Percentiles rank a stretch among this genome's conserved stretches.
phyloP scores from a whole-genome alignment of 2,797 vertebrate species.

The Acestrorhynchus altus region DNA sequence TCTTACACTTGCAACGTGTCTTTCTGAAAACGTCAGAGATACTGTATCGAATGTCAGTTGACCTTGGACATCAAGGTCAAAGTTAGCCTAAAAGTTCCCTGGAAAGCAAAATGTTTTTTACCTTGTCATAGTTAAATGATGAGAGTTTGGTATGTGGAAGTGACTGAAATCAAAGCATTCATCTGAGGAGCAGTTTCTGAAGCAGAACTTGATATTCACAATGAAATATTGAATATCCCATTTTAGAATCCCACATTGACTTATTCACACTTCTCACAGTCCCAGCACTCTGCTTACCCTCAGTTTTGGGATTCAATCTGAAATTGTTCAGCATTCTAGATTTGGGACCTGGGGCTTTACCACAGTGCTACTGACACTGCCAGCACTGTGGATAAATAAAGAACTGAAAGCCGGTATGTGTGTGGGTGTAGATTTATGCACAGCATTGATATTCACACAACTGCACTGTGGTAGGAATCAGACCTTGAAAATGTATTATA shows the following conservation, averaged over 20 bases:
- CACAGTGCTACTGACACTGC: conserved; percentile 13
- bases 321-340: not conserved
- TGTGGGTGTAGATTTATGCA: conserved; percentile 47
- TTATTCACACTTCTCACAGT: conserved; percentile 5
- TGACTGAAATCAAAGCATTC: too few species aligned
- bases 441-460: conserved; percentile 43
- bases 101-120: too few species aligned
- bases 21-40: not conserved
- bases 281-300: not conserved
- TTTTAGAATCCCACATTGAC: not conserved
- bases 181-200: not conserved
- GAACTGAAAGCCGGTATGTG: conserved; percentile 18
- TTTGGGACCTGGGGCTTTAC: conserved; percentile 10
- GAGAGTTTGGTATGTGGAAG: too few species aligned
- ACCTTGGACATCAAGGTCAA: not conserved
- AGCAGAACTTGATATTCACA: not conserved
- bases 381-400: conserved; percentile 41
- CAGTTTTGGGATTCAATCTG: not conserved
- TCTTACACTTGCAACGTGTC: not conserved
- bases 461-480: conserved; percentile 21
- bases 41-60: not conserved
- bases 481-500: conserved; percentile 17
- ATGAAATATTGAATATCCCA: not conserved
- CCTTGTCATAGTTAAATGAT: too few species aligned
- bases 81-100: not conserved